These are phyloP conservation scores for Drosophila subpulchrella DNA, from an alignment of 1,140 invertebrate genomes.

Conservation along the genomic window DNA sequence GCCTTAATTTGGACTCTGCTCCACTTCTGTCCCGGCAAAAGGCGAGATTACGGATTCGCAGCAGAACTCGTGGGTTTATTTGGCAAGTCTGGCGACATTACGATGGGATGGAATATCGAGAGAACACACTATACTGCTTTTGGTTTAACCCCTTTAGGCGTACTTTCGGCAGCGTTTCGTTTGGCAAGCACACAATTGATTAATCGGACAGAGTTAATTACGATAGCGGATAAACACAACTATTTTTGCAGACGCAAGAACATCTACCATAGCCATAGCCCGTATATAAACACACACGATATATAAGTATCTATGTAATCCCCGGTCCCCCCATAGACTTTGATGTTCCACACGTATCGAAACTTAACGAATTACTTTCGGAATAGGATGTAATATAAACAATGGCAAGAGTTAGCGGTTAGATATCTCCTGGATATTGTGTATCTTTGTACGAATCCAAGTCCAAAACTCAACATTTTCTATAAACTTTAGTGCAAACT, in stretches of 20 bases:
- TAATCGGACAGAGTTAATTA: constrained; percentile 46
- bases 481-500: constrained; percentile 77
- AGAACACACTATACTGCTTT: constrained; percentile 20
- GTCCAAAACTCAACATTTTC: constrained; percentile 60
- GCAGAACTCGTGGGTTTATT: constrained; percentile 62
- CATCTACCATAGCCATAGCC: constrained; percentile 74
- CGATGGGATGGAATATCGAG: constrained; percentile 22
- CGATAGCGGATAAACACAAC: constrained; percentile 41
- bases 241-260: constrained; percentile 49
- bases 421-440: constrained; percentile 48
- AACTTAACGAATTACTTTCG: constrained; percentile 48
- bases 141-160: constrained; percentile 58
- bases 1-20: constrained; percentile 62
- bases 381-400: constrained; percentile 57
- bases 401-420: constrained; percentile 40
- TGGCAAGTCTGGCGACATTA: constrained; percentile 52
- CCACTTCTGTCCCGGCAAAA: constrained; percentile 19
- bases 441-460: constrained; percentile 45
- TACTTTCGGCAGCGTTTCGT: constrained; percentile 61
- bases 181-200: constrained; percentile 57
- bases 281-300: constrained; percentile 42
- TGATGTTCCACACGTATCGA: constrained; percentile 63
- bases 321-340: constrained; percentile 34
- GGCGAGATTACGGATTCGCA: constrained; percentile 1
- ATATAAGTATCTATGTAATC: constrained; percentile 42